Conservation (phyloP, 2,797 vertebrate species). For the Craterocephalus amniculus region DNA sequence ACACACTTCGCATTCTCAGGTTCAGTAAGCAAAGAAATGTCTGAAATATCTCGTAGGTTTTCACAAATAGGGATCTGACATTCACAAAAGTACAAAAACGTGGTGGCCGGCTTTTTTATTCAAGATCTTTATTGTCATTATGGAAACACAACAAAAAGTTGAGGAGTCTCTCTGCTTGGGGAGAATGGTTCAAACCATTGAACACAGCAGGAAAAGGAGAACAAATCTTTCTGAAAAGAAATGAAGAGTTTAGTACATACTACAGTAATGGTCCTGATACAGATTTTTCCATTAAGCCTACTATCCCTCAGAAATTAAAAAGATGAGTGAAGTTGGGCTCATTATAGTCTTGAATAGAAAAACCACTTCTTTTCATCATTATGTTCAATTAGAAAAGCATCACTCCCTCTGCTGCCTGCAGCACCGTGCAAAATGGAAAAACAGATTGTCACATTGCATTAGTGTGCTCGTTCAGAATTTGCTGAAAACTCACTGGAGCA, state of each 20-base stretch:
- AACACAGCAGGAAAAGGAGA: background rate
- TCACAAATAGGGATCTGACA: background rate
- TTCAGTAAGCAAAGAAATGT: conserved; percentile 19
- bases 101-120: background rate
- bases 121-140: no score
- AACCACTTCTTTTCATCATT: conserved; percentile 65
- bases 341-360: conserved; percentile 27
- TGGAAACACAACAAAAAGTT: no score
- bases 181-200: background rate
- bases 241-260: background rate
- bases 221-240: background rate
- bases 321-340: background rate
- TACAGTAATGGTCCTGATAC: background rate
- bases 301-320: conserved; percentile 1
- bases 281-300: background rate
- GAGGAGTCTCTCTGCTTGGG: no score
- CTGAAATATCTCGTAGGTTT: conserved; percentile 15
- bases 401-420: conserved; percentile 51
- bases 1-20: conserved; percentile 2
- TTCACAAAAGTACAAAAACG: background rate
- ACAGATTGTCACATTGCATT: conserved; percentile 77
- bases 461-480: conserved; percentile 53
- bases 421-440: conserved; percentile 68
- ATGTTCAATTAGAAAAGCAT: conserved; percentile 76
- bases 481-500: conserved; percentile 69